Conservation (phyloP, 1,140 invertebrate genomes). For the Augochlora pura region DNA sequence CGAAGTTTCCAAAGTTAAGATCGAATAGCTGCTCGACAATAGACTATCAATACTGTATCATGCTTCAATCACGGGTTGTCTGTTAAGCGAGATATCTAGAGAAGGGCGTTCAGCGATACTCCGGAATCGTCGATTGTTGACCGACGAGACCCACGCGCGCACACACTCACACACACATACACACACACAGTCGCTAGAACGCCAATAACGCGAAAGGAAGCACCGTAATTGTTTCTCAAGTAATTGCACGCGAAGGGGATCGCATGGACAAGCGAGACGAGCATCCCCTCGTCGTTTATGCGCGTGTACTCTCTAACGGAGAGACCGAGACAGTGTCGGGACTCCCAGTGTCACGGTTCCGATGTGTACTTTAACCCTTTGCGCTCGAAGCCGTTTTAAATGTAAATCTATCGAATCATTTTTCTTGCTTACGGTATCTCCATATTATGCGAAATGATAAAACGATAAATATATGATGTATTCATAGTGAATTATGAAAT, state of each 20-base stretch:
- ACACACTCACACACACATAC: too few relatives aligned
- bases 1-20: too few relatives aligned
- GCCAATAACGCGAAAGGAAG: not conserved
- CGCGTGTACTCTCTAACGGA: not conserved
- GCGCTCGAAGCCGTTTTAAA: too few relatives aligned
- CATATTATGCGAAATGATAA: too few relatives aligned
- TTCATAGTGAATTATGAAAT: too few relatives aligned
- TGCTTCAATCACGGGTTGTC: too few relatives aligned
- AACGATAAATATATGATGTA: too few relatives aligned
- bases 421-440: too few relatives aligned
- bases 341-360: constrained; percentile 68
- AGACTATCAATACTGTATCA: too few relatives aligned
- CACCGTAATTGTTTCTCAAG: constrained; percentile 7
- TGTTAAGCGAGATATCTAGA: not conserved
- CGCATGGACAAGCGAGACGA: not conserved
- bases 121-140: not conserved
- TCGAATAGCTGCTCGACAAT: too few relatives aligned
- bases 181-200: not conserved
- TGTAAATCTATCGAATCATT: too few relatives aligned
- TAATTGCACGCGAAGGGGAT: not conserved
- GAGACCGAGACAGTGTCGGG: constrained; percentile 24
- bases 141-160: too few relatives aligned
- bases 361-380: constrained; percentile 55
- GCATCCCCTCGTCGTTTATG: constrained; percentile 21
- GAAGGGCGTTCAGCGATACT: not conserved